Evolutionary conservation across 2,888 invertebrate species (phyloP).

Genomic region (Sipunculus nudus): DNA sequence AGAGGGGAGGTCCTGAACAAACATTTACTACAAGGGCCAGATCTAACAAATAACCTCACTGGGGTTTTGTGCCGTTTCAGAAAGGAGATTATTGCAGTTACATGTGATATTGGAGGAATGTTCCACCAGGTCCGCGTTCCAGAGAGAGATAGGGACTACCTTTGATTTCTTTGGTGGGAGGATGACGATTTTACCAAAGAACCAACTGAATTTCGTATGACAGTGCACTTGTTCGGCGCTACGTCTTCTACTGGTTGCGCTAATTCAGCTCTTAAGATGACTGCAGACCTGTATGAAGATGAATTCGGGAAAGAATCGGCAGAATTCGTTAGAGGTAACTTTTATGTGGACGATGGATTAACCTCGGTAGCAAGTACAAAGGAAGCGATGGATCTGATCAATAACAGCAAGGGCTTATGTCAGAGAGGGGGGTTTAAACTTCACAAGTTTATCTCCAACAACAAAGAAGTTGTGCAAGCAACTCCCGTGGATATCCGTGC

Average conservation of each 20-base stretch:
- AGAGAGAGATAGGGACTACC: background rate
- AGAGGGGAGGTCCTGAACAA: background rate
- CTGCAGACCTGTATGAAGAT: background rate
- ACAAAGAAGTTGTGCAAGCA: constrained; percentile 6
- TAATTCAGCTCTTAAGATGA: constrained; percentile 9
- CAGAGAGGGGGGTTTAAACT: constrained; percentile 4
- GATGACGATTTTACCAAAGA: background rate
- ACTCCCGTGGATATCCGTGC: constrained; percentile 3
- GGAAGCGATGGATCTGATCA: constrained; percentile 8
- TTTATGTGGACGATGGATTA: constrained; percentile 38
- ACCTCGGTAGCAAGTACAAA: constrained; percentile 3
- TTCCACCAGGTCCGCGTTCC: background rate
- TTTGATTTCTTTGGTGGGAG: background rate
- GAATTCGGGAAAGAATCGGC: too few species aligned
- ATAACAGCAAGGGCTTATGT: constrained; percentile 3
- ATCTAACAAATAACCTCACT: background rate
- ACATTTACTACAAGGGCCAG: background rate
- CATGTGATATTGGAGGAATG: background rate
- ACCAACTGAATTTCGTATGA: background rate
- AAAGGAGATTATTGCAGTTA: background rate
- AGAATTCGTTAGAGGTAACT: constrained; percentile 22
- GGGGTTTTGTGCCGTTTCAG: background rate
- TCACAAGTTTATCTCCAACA: constrained; percentile 23
- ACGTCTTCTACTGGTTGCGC: background rate
- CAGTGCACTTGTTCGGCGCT: background rate